phyloP scores from a whole-genome alignment of 2,888 invertebrate species.

The Drosophila nr. medialis region DNA sequence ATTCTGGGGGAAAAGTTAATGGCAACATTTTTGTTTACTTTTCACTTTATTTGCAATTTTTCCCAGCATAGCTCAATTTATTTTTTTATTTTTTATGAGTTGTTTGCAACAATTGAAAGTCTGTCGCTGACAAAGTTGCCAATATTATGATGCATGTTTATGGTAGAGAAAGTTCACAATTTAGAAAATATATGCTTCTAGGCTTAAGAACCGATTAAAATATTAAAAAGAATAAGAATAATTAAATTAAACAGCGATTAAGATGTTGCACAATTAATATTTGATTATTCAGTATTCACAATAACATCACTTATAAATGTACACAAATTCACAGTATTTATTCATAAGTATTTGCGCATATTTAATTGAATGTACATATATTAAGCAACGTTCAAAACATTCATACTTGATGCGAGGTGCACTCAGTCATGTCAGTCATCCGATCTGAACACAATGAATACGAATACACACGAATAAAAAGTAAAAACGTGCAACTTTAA shows the following conservation, averaged over 20 bases:
- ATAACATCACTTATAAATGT: background rate
- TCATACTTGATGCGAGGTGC: background rate
- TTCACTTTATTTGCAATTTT: constrained; percentile 68
- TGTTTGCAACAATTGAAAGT: constrained; percentile 66
- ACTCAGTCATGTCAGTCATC: constrained; percentile 28
- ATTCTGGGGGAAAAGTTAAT: constrained; percentile 69
- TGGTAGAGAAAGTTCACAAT: background rate
- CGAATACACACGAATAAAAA: constrained; percentile 50
- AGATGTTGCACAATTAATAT: background rate
- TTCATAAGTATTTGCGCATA: background rate
- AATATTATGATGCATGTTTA: constrained; percentile 45
- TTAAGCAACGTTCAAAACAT: background rate
- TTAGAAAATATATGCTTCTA: background rate
- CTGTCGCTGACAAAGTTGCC: constrained; percentile 73
- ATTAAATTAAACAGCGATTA: background rate
- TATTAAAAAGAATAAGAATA: background rate
- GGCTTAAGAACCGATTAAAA: background rate
- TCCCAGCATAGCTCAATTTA: constrained; percentile 7
- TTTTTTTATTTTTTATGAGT: constrained; percentile 45
- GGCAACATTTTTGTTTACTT: constrained; percentile 73
- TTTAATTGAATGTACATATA: background rate
- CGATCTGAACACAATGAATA: constrained; percentile 54
- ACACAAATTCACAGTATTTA: background rate
- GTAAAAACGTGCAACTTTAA: constrained; percentile 57
- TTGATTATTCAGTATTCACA: background rate